phyloP scores from a whole-genome alignment of 2,113 vertebrate species.

The Paralichthys olivaceus region DNA sequence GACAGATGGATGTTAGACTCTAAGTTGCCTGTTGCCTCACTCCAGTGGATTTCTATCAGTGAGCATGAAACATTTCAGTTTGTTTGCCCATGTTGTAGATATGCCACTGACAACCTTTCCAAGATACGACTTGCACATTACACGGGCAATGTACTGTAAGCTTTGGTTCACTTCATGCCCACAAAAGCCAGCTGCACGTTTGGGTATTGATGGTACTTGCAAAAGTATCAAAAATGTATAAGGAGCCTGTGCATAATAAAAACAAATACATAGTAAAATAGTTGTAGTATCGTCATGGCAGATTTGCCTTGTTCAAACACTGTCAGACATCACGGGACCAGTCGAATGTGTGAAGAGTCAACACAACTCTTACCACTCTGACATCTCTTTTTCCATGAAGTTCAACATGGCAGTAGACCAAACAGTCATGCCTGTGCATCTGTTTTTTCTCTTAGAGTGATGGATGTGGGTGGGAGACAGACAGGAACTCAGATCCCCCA shows the following conservation, averaged over 20 bases:
- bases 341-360: slow-evolving; percentile 12
- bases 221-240: too few species aligned
- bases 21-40: background rate
- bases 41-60: too few species aligned
- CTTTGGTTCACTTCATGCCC: background rate
- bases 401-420: slow-evolving; percentile 37
- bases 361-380: background rate
- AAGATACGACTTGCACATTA: background rate
- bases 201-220: too few species aligned
- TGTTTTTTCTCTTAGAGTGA: slow-evolving; percentile 80
- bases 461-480: slow-evolving; percentile 81
- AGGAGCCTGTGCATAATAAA: background rate
- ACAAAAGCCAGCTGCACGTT: too few species aligned
- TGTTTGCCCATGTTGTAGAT: too few species aligned
- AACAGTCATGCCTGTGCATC: slow-evolving; percentile 62
- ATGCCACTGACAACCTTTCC: too few species aligned
- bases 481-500: slow-evolving; percentile 80
- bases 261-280: background rate
- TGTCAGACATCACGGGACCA: background rate
- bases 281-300: too few species aligned
- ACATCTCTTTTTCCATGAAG: slow-evolving; percentile 48
- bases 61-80: too few species aligned
- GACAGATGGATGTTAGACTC: background rate
- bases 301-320: background rate
- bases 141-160: background rate